Evolutionary conservation across 37 sponge, comb jelly and placozoan genomes (phyloP).

Genomic region (Amphimedon queenslandica): DNA sequence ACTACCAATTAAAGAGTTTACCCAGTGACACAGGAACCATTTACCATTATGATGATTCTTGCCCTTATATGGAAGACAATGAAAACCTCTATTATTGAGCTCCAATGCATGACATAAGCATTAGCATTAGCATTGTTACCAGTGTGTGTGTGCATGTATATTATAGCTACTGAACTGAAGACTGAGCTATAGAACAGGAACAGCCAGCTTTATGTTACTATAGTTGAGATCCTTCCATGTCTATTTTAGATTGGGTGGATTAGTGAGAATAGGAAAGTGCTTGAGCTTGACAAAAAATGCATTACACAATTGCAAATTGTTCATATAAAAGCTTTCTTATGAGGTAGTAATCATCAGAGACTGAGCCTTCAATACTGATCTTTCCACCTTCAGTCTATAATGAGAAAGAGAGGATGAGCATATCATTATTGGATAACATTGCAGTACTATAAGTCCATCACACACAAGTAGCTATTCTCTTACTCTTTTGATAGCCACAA

Average conservation of each 20-base stretch:
- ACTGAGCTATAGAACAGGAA: too few relatives aligned
- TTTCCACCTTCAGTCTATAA: conserved; percentile 78
- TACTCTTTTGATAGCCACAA: conserved; percentile 85
- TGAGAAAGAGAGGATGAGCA: too few relatives aligned
- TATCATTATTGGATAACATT: conserved; percentile 24
- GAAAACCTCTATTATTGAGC: too few relatives aligned
- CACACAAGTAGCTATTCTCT: not conserved
- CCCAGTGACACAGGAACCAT: too few relatives aligned
- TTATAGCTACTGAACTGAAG: too few relatives aligned
- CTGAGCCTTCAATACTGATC: conserved; percentile 84
- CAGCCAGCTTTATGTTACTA: not conserved
- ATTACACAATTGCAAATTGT: conserved; percentile 95
- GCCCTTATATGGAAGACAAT: too few relatives aligned
- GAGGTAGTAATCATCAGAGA: conserved; percentile 94
- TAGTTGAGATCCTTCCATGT: not conserved
- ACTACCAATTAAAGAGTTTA: too few relatives aligned
- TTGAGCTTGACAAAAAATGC: not conserved
- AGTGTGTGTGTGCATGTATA: too few relatives aligned
- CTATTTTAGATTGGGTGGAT: not conserved
- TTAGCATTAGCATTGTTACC: too few relatives aligned
- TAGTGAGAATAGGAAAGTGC: not conserved
- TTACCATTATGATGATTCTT: too few relatives aligned
- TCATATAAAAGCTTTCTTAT: conserved; percentile 86
- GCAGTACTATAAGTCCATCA: not conserved
- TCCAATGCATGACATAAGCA: too few relatives aligned